These are phyloP conservation scores for Cataglyphis rosenhaueri DNA, from an alignment of 2,888 invertebrate species.

Conservation along the genomic window DNA sequence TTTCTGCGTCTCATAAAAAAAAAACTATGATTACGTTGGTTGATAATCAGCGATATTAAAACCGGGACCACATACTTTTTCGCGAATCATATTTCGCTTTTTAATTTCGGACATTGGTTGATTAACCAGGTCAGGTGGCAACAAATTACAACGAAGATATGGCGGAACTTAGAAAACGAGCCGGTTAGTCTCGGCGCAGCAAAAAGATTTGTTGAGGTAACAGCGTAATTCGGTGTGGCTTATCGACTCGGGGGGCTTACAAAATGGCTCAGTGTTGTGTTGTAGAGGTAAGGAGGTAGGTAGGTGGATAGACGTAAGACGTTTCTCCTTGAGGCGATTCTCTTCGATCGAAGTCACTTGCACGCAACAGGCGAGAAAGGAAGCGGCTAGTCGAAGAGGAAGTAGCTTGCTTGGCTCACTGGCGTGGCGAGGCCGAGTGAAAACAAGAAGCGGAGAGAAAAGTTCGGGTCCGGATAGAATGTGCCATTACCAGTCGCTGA, in stretches of 20 bases:
- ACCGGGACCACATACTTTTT: background rate
- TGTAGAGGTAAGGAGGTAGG: background rate
- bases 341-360: conserved; percentile 57
- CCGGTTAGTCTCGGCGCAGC: background rate
- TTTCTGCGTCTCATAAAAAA: conserved; percentile 6
- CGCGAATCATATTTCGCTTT: background rate
- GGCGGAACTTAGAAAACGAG: conserved; percentile 4
- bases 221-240: conserved; percentile 53
- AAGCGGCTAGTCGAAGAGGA: conserved; percentile 24
- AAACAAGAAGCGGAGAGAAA: conserved; percentile 32
- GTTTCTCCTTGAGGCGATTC: conserved; percentile 48
- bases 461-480: conserved; percentile 38
- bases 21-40: background rate
- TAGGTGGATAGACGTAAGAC: conserved; percentile 45
- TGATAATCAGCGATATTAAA: conserved; percentile 19
- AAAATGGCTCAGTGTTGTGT: conserved; percentile 54
- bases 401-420: conserved; percentile 10
- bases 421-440: conserved; percentile 21
- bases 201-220: conserved; percentile 58
- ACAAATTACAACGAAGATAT: background rate
- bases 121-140: background rate
- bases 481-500: conserved; percentile 61
- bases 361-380: conserved; percentile 63
- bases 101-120: conserved; percentile 6
- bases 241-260: conserved; percentile 52